A percentile compares a stretch with the other conserved stretches of the same genome.
Conservation (phyloP, 2,888 invertebrate genomes). For the Ophioninae sp. region DNA sequence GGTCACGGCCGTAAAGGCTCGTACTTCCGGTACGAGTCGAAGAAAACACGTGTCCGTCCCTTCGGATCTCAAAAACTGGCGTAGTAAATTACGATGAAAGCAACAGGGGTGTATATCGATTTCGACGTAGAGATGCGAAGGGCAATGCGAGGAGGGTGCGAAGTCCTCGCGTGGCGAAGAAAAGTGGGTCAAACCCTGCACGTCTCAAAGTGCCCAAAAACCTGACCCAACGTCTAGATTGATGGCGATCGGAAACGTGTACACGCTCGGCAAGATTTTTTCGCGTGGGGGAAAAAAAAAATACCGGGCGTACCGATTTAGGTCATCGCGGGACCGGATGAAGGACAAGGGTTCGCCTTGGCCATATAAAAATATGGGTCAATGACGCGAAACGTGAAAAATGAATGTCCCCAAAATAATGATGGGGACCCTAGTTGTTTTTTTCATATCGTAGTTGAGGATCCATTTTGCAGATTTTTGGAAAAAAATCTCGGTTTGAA, state of each 20-base stretch:
- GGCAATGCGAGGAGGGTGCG: constrained; percentile 26
- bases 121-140: constrained; percentile 20
- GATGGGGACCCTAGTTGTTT: no score
- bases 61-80: not conserved
- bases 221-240: constrained; percentile 50
- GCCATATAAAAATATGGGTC: no score
- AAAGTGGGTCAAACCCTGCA: constrained; percentile 61
- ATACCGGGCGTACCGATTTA: constrained; percentile 7
- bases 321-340: constrained; percentile 36
- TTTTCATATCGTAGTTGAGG: no score
- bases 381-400: no score
- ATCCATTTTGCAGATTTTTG: no score
- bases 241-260: constrained; percentile 9
- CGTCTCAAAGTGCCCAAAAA: constrained; percentile 22
- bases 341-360: constrained; percentile 6
- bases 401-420: no score
- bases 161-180: not conserved
- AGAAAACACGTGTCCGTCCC: not conserved
- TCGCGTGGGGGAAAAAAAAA: constrained; percentile 9
- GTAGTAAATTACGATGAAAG: constrained; percentile 10
- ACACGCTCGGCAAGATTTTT: constrained; percentile 24
- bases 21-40: no score
- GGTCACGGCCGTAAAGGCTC: no score
- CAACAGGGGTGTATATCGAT: constrained; percentile 51
- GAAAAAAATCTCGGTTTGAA: no score